Evolutionary conservation across 2,888 invertebrate species (phyloP).

Genomic region (Scotopteryx bipunctaria): DNA sequence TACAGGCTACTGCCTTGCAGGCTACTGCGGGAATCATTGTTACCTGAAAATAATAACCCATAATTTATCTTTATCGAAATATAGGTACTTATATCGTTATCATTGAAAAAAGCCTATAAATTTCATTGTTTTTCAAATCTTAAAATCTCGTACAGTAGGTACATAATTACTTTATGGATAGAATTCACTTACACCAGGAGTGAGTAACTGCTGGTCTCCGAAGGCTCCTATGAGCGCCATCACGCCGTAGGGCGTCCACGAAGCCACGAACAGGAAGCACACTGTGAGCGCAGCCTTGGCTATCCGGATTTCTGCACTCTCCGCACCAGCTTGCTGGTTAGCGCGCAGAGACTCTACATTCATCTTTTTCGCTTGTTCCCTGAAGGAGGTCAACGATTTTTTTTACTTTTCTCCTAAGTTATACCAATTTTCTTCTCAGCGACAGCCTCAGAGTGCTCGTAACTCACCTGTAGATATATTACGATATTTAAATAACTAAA

Average conservation of each 20-base stretch:
- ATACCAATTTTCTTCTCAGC: too few species aligned
- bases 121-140: too few species aligned
- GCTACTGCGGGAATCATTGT: conserved; percentile 94
- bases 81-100: too few species aligned
- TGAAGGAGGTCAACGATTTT: conserved; percentile 32
- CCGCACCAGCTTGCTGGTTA: conserved; percentile 86
- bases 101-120: too few species aligned
- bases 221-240: conserved; percentile 92
- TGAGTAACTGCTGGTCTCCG: conserved; percentile 88
- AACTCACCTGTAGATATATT: too few species aligned
- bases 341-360: conserved; percentile 92
- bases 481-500: too few species aligned
- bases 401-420: too few species aligned
- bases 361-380: conserved; percentile 92
- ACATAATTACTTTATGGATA: too few species aligned
- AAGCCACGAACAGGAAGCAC: conserved; percentile 91
- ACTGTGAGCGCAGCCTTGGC: conserved; percentile 95
- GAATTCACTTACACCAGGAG: conserved; percentile 83
- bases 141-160: too few species aligned
- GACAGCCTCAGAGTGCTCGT: too few species aligned
- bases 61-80: neutral
- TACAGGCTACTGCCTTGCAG: conserved; percentile 94
- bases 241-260: conserved; percentile 96
- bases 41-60: conserved; percentile 61
- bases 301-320: conserved; percentile 92